Conservation (phyloP, 2,797 vertebrate species). For the Pogonophryne albipinna region DNA sequence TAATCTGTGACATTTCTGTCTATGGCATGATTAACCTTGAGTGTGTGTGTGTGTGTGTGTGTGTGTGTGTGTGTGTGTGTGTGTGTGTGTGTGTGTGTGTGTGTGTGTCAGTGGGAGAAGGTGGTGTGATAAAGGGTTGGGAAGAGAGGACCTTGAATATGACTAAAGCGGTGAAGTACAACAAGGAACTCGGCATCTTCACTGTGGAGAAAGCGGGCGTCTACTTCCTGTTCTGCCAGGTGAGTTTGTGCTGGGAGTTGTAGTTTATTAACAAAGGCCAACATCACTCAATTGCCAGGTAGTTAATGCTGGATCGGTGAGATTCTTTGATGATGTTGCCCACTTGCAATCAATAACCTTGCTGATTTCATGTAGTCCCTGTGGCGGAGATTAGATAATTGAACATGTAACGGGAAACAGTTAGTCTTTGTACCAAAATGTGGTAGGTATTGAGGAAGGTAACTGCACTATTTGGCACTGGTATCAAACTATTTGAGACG, state of each 20-base stretch:
- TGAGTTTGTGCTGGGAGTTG: conserved; percentile 70
- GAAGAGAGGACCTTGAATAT: conserved; percentile 89
- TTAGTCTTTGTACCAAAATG: too few relatives aligned
- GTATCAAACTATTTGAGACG: too few relatives aligned
- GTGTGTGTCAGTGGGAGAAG: conserved; percentile 82
- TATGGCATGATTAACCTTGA: conserved; percentile 37
- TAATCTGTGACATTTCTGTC: conserved; percentile 26
- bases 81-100: conserved; percentile 42
- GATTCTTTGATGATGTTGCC: neutral
- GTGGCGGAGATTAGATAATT: neutral
- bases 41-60: conserved; percentile 40
- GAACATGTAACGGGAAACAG: too few relatives aligned
- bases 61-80: conserved; percentile 46
- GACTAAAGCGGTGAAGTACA: conserved; percentile 89
- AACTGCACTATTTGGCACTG: too few relatives aligned
- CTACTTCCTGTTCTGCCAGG: conserved; percentile 95
- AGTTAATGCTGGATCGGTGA: neutral
- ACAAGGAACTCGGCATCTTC: conserved; percentile 88
- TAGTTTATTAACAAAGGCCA: conserved; percentile 11
- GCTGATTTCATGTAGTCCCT: neutral
- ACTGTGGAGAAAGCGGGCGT: conserved; percentile 88
- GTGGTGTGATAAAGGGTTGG: conserved; percentile 92
- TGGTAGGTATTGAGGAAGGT: too few relatives aligned
- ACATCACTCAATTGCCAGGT: neutral
- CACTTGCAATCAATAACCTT: neutral